These are phyloP conservation scores for Eurytemora carolleeae DNA, from an alignment of 1,140 invertebrate genomes.

Conservation along the genomic window DNA sequence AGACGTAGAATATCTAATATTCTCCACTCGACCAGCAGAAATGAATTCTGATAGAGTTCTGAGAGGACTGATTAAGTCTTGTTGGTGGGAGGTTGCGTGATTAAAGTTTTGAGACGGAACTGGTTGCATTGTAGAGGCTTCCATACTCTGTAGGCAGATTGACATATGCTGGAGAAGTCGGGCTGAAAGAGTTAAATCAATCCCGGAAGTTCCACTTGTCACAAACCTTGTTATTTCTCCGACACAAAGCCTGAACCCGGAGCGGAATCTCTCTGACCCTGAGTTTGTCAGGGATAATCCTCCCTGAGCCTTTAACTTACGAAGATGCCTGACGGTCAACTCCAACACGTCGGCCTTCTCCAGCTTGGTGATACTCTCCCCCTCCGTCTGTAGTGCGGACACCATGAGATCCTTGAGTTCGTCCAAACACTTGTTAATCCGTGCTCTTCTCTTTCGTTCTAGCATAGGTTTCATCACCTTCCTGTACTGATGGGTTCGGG, in stretches of 20 bases:
- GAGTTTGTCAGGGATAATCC: conserved; percentile 33
- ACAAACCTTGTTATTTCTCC: conserved; percentile 9
- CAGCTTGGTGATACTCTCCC: conserved; percentile 52
- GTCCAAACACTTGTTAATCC: conserved; percentile 66
- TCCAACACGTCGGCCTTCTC: conserved; percentile 87
- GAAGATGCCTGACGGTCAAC: conserved; percentile 67
- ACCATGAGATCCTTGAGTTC: conserved; percentile 67
- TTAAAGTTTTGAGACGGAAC: no score
- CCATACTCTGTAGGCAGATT: no score
- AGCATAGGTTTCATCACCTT: conserved; percentile 46
- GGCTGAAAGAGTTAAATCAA: conserved; percentile 46
- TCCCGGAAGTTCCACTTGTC: conserved; percentile 33
- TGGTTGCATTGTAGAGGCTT: no score
- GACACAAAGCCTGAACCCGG: conserved; percentile 14
- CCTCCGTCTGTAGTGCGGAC: conserved; percentile 46
- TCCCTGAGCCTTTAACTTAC: conserved; percentile 31
- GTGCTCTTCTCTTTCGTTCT: conserved; percentile 58
- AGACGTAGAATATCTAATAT: no score
- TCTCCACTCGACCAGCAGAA: no score
- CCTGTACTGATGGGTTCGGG: conserved; percentile 67
- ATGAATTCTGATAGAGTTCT: no score
- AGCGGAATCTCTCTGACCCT: conserved; percentile 48
- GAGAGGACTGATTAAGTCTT: no score
- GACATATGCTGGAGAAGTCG: no score
- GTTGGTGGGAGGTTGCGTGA: no score